A percentile compares a stretch with the other conserved stretches of the same genome.
phyloP scores from a whole-genome alignment of 37 sponge, comb jelly and placozoan species.

The Cliona cf. orientalis region DNA sequence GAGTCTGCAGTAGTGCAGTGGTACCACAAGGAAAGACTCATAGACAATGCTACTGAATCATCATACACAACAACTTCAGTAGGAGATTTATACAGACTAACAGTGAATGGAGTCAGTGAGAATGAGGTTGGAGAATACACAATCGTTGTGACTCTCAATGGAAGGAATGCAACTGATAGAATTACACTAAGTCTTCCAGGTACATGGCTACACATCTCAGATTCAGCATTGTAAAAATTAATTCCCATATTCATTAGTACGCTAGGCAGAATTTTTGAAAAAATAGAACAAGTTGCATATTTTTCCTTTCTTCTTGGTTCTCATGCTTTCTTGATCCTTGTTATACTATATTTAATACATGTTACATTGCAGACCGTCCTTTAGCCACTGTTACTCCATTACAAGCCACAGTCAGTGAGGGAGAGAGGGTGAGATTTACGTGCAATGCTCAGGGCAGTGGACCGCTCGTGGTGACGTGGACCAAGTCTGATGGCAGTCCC shows the following conservation, averaged over 20 bases:
- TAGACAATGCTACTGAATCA: background rate
- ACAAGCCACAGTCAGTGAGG: background rate
- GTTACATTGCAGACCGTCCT: conserved; percentile 20
- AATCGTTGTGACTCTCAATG: background rate
- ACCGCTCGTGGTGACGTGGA: background rate
- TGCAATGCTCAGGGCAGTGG: background rate
- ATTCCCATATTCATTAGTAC: too few relatives aligned
- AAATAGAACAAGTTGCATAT: background rate
- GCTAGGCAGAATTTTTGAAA: too few relatives aligned
- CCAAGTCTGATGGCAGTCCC: background rate
- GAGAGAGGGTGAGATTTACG: conserved; percentile 6
- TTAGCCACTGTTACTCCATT: background rate
- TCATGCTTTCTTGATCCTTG: too few relatives aligned
- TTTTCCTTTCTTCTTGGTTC: background rate
- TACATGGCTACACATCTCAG: background rate
- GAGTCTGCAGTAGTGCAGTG: background rate
- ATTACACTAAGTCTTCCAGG: background rate
- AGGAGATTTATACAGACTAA: background rate
- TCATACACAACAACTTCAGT: background rate
- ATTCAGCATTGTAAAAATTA: background rate
- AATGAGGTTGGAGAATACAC: background rate
- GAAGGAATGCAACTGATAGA: conserved; percentile 4
- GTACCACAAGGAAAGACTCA: background rate
- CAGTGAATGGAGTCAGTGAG: background rate
- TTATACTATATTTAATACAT: too few relatives aligned